Conservation (phyloP, 2,113 vertebrate species). For the Elaphurus davidianus region DNA sequence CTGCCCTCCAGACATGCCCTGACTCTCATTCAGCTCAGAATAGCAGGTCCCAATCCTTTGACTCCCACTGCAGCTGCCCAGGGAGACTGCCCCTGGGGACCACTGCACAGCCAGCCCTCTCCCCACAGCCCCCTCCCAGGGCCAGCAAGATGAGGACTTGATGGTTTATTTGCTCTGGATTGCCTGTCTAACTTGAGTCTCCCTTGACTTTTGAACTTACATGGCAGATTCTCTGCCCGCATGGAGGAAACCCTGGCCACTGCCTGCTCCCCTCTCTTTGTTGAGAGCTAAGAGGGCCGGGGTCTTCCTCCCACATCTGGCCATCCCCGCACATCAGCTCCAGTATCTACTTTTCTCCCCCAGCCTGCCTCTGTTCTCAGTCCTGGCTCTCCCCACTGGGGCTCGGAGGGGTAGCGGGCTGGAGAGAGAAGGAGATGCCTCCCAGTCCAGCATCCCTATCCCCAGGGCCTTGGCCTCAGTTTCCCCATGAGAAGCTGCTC, state of each 20-base stretch:
- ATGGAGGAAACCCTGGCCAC: not conserved
- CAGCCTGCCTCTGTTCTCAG: not conserved
- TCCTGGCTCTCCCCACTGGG: not conserved
- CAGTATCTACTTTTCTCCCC: not conserved
- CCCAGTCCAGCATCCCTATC: not conserved
- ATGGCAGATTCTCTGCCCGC: not conserved
- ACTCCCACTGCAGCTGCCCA: not conserved
- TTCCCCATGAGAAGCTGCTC: not conserved
- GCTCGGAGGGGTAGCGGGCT: fast-evolving
- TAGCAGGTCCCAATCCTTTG: too few species aligned
- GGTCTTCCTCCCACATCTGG: not conserved
- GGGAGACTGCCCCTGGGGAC: not conserved
- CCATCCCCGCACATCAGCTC: fast-evolving
- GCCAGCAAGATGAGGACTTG: not conserved
- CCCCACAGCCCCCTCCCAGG: not conserved
- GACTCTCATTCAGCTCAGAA: not conserved
- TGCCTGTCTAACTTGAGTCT: not conserved
- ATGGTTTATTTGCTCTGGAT: not conserved
- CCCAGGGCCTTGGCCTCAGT: not conserved
- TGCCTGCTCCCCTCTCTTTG: not conserved
- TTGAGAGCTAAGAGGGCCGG: not conserved
- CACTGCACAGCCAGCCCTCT: too few species aligned
- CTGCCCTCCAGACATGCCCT: not conserved
- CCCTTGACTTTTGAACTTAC: not conserved
- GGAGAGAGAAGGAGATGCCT: not conserved